Base-by-base conservation (phyloP, 2,797 vertebrate genomes). In the Limnodromus scolopaceus region DNA sequence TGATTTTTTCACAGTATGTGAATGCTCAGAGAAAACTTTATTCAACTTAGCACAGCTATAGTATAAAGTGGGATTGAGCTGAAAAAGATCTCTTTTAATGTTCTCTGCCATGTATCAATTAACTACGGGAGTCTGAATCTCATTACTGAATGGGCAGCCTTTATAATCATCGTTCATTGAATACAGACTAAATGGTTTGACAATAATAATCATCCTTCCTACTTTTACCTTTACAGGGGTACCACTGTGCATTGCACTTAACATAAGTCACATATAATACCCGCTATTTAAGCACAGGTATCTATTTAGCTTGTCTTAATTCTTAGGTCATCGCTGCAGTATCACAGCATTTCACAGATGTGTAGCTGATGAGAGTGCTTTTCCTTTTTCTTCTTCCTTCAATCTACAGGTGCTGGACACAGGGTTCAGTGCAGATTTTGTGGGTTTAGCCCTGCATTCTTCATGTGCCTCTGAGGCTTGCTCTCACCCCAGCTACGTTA, bases 121-220 rank as follows among this genome's bases (percentile, higher is more conserved):
- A 91, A 81, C 49, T 92, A 68, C 72, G 24, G 19, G 46, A 93
- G 43, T 63, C n/a, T 51, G 85, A 91, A 66, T 82, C 54, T 95
- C 51, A 46, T 92, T 90, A 81, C 38, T 81, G 43, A 95, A 88
- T 65, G 76, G 72, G 34, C 58, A 96, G 58, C 23, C 58, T 86
- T 93, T 95, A n/a, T 64, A 84, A 88, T 81, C n/a, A 66, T 80
- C 11, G 0, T 69, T 93, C 80, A 84, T 85, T 70, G 89, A 84
- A 55, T 77, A 86, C 28, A 57, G 58, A 92, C 90, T 84, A 69
- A 94, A 84, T 58, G n/a, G n/a, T 76, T 90, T 84, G 53, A 90
- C 70, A 64, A 79, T 77, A 89, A 65, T 90, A 82, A 93, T 82
- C 15, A 76, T 92, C 64, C 54, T 87, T 92, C 36, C 66, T 81